A percentile compares a stretch with the other conserved stretches of the same genome.
phyloP scores from a whole-genome alignment of 2,113 vertebrate species.

The Columba livia region DNA sequence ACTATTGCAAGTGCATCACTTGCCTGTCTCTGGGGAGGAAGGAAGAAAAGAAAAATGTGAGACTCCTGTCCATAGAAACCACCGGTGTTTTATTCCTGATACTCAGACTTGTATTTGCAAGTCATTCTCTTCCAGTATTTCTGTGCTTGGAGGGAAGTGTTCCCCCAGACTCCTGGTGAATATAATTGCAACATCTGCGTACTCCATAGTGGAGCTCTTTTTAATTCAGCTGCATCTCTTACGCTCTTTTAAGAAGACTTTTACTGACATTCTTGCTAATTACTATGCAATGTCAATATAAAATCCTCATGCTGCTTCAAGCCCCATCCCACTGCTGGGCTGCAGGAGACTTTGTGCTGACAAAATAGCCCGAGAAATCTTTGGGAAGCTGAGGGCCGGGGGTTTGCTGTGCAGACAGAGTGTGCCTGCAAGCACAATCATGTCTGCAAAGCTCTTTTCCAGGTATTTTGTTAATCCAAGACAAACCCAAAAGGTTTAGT shows the following conservation, averaged over 20 bases:
- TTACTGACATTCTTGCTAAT: not conserved
- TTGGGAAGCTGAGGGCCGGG: not conserved
- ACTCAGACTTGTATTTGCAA: not conserved
- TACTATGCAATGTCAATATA: not conserved
- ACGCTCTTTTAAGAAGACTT: not conserved
- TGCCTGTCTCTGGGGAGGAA: not conserved
- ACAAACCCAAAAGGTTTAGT: not conserved
- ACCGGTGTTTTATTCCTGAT: rapidly evolving
- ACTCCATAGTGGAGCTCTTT: not conserved
- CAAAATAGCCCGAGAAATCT: not conserved
- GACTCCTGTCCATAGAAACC: not conserved
- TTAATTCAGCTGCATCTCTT: not conserved
- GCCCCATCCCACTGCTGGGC: not conserved
- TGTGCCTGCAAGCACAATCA: not conserved
- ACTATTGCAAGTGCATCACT: not conserved
- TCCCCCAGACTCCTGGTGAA: not conserved
- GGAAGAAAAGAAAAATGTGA: not conserved
- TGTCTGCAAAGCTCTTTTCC: not conserved
- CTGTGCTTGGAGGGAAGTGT: not conserved
- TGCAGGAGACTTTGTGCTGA: not conserved
- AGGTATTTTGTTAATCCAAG: not conserved
- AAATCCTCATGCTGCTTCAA: not conserved
- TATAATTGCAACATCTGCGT: rapidly evolving
- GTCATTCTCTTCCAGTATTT: not conserved
- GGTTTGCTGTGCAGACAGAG: not conserved